These are phyloP conservation scores for Nannospalax galili DNA, from an alignment of 2,113 vertebrate genomes.

Conservation along the genomic window DNA sequence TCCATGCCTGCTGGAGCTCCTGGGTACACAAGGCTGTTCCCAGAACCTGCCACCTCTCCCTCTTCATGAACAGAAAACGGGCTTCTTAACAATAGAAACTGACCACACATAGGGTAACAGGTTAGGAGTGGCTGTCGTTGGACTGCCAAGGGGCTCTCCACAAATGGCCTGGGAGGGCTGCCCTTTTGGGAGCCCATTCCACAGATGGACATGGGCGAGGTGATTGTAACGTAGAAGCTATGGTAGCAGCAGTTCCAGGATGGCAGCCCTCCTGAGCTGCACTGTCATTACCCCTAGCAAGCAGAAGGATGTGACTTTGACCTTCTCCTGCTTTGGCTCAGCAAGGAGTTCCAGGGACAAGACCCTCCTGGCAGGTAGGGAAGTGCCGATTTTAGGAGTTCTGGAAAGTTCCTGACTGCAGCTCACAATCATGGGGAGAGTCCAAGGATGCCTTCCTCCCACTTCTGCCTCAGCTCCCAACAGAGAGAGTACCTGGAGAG, in stretches of 20 bases:
- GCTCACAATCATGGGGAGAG: rapidly evolving
- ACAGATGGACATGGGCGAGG: not conserved
- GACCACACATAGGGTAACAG: rapidly evolving
- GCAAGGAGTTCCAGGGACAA: rapidly evolving
- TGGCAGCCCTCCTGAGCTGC: not conserved
- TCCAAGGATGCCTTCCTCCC: rapidly evolving
- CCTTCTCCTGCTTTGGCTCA: not conserved
- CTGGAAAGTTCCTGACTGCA: not conserved
- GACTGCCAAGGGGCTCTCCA: rapidly evolving
- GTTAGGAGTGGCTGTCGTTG: too few relatives aligned
- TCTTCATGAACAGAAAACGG: not conserved
- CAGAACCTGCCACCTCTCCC: rapidly evolving
- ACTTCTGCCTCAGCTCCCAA: not conserved
- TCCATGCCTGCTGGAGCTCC: not conserved
- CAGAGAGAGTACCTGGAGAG: not conserved
- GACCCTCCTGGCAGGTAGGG: not conserved
- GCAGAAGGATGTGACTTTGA: not conserved
- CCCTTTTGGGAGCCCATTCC: not conserved
- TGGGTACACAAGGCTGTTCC: rapidly evolving
- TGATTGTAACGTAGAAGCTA: not conserved
- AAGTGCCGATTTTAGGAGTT: not conserved
- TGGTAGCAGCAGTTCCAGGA: not conserved
- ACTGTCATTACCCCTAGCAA: rapidly evolving
- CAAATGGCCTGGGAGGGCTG: not conserved
- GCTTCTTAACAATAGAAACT: rapidly evolving